A percentile compares a stretch with the other conserved stretches of the same genome.
phyloP scores from a whole-genome alignment of 2,888 invertebrate species.

The Caenorhabditis virilis region DNA sequence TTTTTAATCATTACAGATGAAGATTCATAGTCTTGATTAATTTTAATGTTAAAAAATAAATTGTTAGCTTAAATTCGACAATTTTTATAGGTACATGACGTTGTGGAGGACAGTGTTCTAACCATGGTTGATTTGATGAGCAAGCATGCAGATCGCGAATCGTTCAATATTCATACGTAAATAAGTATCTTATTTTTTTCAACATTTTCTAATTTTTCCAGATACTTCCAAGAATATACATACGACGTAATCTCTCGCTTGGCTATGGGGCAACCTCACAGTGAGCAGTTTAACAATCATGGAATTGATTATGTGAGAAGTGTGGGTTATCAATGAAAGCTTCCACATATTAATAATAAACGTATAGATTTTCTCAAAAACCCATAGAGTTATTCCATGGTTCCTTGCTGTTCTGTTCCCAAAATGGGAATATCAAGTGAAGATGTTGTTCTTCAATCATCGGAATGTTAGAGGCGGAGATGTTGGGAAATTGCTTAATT shows the following conservation, averaged over 20 bases:
- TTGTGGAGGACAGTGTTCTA: conserved; percentile 41
- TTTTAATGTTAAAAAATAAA: too few species aligned
- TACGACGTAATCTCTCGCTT: conserved; percentile 49
- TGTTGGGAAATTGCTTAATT: conserved; percentile 10
- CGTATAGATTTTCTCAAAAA: conserved; percentile 29
- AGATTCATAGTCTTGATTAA: too few species aligned
- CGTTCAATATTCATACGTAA: conserved; percentile 41
- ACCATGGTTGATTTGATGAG: conserved; percentile 28
- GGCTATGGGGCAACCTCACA: conserved; percentile 47
- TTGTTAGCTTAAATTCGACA: too few species aligned
- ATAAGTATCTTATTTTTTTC: neutral
- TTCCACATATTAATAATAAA: neutral
- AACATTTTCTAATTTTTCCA: too few species aligned
- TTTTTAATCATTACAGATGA: too few species aligned
- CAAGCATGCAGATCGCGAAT: conserved; percentile 20
- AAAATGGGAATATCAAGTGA: conserved; percentile 4
- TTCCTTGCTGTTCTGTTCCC: conserved; percentile 26
- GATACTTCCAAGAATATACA: conserved; percentile 50
- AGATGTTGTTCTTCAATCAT: conserved; percentile 25
- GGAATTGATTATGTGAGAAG: conserved; percentile 11
- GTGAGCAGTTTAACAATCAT: conserved; percentile 37
- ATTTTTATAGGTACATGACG: conserved; percentile 29
- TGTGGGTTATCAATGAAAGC: conserved; percentile 4
- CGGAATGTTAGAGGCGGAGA: conserved; percentile 24
- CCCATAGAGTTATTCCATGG: conserved; percentile 17